Evolutionary conservation across 2,113 vertebrate species (phyloP).

Genomic region (Peromyscus californicus): DNA sequence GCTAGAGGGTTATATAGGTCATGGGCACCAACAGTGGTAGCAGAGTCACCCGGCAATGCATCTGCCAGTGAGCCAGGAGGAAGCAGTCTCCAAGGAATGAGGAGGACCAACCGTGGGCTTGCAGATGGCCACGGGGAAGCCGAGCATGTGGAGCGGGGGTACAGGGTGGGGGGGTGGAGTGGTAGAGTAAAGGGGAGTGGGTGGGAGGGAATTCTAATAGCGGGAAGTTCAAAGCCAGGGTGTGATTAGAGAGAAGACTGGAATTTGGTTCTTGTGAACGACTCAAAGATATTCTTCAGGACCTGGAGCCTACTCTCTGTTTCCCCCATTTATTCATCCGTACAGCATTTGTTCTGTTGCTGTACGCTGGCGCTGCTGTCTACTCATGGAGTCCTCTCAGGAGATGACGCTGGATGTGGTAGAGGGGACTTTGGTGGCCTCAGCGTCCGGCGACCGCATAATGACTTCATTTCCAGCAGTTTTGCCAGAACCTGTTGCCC

Average conservation of each 20-base stretch:
- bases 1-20: too few species aligned
- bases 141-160: not conserved
- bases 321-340: not conserved
- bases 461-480: not conserved
- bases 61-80: not conserved
- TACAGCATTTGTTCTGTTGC: not conserved
- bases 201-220: not conserved
- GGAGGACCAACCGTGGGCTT: not conserved
- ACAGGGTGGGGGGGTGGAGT: not conserved
- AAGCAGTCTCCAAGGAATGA: not conserved
- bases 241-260: not conserved
- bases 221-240: not conserved
- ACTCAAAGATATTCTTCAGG: not conserved
- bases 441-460: not conserved
- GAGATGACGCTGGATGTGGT: rapidly evolving
- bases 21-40: not conserved
- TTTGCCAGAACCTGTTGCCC: not conserved
- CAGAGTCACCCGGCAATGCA: not conserved
- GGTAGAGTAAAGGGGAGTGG: not conserved
- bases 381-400: not conserved
- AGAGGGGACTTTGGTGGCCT: not conserved
- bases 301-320: not conserved
- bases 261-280: not conserved
- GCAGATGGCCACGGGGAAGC: not conserved
- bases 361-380: not conserved